Evolutionary conservation across 1,140 invertebrate species (phyloP).

Genomic region (roundworm (Caenorhabditis elegans)): DNA sequence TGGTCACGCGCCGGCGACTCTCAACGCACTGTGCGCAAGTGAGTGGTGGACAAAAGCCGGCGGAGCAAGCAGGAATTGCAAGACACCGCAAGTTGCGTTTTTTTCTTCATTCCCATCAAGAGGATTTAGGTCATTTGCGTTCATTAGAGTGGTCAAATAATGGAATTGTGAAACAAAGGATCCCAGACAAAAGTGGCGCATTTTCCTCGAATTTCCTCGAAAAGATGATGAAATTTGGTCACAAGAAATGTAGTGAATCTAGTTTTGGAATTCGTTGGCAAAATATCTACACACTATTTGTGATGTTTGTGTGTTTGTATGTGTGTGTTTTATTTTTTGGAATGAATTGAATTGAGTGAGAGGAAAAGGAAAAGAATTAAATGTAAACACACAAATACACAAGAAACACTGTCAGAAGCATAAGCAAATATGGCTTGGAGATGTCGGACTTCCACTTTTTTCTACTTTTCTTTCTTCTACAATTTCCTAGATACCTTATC

Average conservation of each 20-base stretch:
- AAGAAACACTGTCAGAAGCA: slow-evolving; percentile 21
- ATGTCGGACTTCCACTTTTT: not conserved
- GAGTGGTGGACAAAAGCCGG: slow-evolving; percentile 17
- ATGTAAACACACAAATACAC: not conserved
- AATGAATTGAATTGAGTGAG: not conserved
- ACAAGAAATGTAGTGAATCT: not conserved
- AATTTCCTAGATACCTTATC: not conserved
- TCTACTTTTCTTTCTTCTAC: not conserved
- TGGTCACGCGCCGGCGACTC: slow-evolving; percentile 21
- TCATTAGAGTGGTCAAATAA: not conserved
- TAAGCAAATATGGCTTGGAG: not conserved
- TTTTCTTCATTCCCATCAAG: too few species aligned
- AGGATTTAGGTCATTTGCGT: not conserved
- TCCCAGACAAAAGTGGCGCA: too few species aligned
- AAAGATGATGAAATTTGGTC: not conserved
- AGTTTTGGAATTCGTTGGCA: not conserved
- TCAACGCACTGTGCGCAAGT: not conserved
- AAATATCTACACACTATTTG: not conserved
- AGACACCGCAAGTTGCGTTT: too few species aligned
- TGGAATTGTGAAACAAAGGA: too few species aligned
- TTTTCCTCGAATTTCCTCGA: too few species aligned
- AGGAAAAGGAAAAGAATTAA: not conserved
- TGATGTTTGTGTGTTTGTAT: not conserved
- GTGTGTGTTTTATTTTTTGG: slow-evolving; percentile 1
- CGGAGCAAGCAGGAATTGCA: not conserved